These are phyloP conservation scores for Sarcophaga variegata DNA, from an alignment of 2,888 invertebrate species.

Conservation along the genomic window DNA sequence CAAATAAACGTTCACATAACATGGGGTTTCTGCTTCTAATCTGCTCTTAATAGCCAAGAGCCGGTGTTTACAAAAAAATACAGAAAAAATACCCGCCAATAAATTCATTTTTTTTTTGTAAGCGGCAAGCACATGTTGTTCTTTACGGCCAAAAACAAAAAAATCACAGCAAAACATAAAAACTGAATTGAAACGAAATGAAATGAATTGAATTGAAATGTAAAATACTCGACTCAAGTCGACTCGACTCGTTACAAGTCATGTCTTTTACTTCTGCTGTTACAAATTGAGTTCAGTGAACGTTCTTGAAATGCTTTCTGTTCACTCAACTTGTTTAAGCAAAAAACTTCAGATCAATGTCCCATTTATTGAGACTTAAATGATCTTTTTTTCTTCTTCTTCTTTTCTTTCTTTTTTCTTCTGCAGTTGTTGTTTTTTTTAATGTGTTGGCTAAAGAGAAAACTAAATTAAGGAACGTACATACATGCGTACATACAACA, in stretches of 20 bases:
- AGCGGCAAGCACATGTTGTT: background rate
- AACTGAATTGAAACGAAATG: too few relatives aligned
- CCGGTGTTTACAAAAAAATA: background rate
- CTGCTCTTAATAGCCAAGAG: slow-evolving; percentile 15
- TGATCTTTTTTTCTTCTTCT: slow-evolving; percentile 4
- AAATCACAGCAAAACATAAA: background rate
- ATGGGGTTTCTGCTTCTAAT: slow-evolving; percentile 46
- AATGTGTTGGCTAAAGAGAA: slow-evolving; percentile 36
- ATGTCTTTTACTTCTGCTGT: slow-evolving; percentile 48
- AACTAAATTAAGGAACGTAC: slow-evolving; percentile 41
- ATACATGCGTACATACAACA: background rate
- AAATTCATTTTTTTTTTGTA: background rate
- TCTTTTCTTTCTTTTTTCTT: slow-evolving; percentile 1
- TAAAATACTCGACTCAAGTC: slow-evolving; percentile 10
- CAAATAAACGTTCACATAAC: slow-evolving; percentile 13
- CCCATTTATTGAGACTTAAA: slow-evolving; percentile 48
- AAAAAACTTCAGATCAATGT: slow-evolving; percentile 61
- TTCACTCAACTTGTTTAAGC: slow-evolving; percentile 68
- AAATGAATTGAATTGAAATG: slow-evolving; percentile 1
- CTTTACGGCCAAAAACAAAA: background rate
- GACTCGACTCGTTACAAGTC: background rate
- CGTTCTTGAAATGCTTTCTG: slow-evolving; percentile 73
- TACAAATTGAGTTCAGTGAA: slow-evolving; percentile 69
- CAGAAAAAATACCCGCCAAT: background rate
- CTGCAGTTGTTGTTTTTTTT: background rate